Conservation (phyloP, 2,888 invertebrate species). For the Anthoptus insignis region DNA sequence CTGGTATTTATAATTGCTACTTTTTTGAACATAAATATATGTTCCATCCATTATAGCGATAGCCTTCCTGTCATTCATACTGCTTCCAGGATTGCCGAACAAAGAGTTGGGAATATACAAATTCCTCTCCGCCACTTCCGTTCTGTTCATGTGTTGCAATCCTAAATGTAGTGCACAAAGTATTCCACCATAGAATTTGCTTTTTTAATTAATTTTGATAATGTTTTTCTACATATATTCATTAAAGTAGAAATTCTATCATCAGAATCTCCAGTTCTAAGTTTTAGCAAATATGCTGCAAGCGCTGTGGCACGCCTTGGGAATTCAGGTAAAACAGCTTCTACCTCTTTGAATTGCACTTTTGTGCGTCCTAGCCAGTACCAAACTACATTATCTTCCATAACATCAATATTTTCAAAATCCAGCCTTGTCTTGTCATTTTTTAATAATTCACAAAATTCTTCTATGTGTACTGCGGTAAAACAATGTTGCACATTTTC, state of each 20-base stretch:
- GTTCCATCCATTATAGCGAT: constrained; percentile 44
- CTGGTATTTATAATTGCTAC: constrained; percentile 44
- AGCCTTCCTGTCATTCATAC: constrained; percentile 26
- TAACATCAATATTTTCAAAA: constrained; percentile 36
- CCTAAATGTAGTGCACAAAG: constrained; percentile 40
- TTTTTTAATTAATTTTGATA: constrained; percentile 31
- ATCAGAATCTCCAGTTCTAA: constrained; percentile 35
- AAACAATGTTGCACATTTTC: constrained; percentile 19
- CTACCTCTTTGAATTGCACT: constrained; percentile 39
- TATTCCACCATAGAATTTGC: constrained; percentile 21
- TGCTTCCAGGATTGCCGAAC: constrained; percentile 38
- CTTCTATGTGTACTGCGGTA: constrained; percentile 41
- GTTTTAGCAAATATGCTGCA: constrained; percentile 30
- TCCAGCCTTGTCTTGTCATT: constrained; percentile 33
- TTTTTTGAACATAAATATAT: constrained; percentile 46
- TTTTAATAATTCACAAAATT: constrained; percentile 40
- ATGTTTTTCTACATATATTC: constrained; percentile 32
- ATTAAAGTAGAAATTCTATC: constrained; percentile 35
- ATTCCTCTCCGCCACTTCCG: constrained; percentile 38
- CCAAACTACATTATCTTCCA: constrained; percentile 35
- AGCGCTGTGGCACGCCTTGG: constrained; percentile 8
- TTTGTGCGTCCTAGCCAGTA: constrained; percentile 43
- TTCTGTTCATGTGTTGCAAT: constrained; percentile 33
- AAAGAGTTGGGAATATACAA: constrained; percentile 37
- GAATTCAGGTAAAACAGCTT: constrained; percentile 16